These are phyloP conservation scores for Tetranychus piercei DNA, from an alignment of 2,888 invertebrate genomes.

Conservation along the genomic window DNA sequence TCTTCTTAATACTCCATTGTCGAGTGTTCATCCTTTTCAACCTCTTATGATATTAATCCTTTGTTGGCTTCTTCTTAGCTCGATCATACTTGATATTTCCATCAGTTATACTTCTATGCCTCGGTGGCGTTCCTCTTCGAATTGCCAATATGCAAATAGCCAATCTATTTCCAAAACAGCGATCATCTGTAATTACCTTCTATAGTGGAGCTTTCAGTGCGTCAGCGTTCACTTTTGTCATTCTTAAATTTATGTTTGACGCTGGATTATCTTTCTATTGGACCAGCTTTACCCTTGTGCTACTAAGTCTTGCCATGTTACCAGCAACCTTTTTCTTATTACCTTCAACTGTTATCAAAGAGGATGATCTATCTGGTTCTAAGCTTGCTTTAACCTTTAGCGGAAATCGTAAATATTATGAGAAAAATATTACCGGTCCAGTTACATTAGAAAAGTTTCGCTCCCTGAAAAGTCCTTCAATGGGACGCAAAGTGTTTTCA, in stretches of 20 bases:
- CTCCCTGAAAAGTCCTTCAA: neutral
- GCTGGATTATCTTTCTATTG: slow-evolving; percentile 24
- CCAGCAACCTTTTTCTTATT: slow-evolving; percentile 26
- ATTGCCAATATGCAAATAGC: slow-evolving; percentile 27
- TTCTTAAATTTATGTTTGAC: slow-evolving; percentile 26
- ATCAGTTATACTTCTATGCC: slow-evolving; percentile 23
- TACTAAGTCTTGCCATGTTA: slow-evolving; percentile 24
- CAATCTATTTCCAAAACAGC: slow-evolving; percentile 24
- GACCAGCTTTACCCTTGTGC: slow-evolving; percentile 23
- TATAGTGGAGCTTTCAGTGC: slow-evolving; percentile 27
- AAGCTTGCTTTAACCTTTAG: neutral
- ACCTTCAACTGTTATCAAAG: slow-evolving; percentile 21
- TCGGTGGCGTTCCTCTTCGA: slow-evolving; percentile 26
- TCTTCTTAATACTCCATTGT: neutral
- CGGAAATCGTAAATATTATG: slow-evolving; percentile 13
- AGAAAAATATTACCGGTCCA: slow-evolving; percentile 14
- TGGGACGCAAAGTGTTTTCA: neutral
- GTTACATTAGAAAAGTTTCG: slow-evolving; percentile 19
- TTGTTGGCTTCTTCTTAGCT: slow-evolving; percentile 17
- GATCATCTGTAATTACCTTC: slow-evolving; percentile 26
- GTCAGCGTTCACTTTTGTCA: slow-evolving; percentile 26
- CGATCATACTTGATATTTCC: slow-evolving; percentile 26
- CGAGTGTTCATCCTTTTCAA: neutral
- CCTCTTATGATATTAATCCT: neutral
- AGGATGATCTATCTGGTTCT: slow-evolving; percentile 6